Evolutionary conservation across 1,140 invertebrate species (phyloP).

Genomic region (Aradophagus sp.): DNA sequence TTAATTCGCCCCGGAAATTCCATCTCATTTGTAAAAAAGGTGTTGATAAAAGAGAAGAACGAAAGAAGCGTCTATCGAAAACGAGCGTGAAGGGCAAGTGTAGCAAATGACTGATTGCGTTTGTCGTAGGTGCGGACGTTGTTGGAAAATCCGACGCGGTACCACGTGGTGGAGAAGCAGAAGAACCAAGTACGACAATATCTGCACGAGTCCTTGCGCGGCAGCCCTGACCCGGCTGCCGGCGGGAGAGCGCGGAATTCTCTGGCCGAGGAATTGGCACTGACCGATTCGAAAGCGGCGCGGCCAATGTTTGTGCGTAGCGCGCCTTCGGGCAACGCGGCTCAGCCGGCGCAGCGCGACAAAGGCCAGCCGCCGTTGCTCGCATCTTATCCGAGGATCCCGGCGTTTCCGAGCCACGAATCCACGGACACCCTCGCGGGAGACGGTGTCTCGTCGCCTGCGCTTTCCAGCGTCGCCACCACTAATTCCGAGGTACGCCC

Average conservation of each 20-base stretch:
- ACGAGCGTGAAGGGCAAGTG: too few relatives aligned
- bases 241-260: slow-evolving; percentile 33
- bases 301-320: slow-evolving; percentile 68
- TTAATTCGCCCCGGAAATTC: too few relatives aligned
- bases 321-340: slow-evolving; percentile 63
- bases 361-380: slow-evolving; percentile 70
- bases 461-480: slow-evolving; percentile 82
- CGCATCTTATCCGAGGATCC: slow-evolving; percentile 66
- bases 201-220: slow-evolving; percentile 83
- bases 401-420: slow-evolving; percentile 76
- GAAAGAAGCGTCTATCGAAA: too few relatives aligned
- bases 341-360: slow-evolving; percentile 54
- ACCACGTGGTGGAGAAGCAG: slow-evolving; percentile 93
- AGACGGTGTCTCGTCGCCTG: slow-evolving; percentile 80
- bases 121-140: slow-evolving; percentile 83
- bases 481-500: slow-evolving; percentile 83
- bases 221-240: slow-evolving; percentile 42
- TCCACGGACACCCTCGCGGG: slow-evolving; percentile 50
- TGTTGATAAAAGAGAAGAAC: too few relatives aligned
- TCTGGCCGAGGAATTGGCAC: slow-evolving; percentile 61
- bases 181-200: slow-evolving; percentile 91
- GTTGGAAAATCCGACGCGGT: slow-evolving; percentile 92
- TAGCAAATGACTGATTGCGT: slow-evolving; percentile 20
- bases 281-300: slow-evolving; percentile 57
- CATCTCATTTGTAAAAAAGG: too few relatives aligned